Evolutionary conservation across 2,113 vertebrate genomes (phyloP), one percentile per base, ranked within the genome.

Genomic region (Carollia perspicillata): DNA sequence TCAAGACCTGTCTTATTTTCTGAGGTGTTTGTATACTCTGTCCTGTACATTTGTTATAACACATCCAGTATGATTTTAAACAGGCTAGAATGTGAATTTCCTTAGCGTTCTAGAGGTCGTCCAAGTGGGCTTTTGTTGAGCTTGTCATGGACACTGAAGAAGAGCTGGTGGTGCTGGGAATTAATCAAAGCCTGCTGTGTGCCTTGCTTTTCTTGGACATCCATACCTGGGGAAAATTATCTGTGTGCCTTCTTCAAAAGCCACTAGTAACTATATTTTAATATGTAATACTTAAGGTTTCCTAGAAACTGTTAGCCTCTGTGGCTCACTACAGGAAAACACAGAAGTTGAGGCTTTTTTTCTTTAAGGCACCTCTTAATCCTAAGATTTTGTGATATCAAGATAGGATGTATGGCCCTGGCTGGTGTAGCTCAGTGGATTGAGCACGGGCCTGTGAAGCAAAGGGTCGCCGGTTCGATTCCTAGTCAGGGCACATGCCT

Each of bases 331-430:
- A 53, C 47, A 37, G 10, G 51, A 80, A 91, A 94, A 68, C 47
- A 81, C 16, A 83, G 42, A 69, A 63, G 17, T 42, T 53, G 44
- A 78, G 6, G 9, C 69, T 78, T 79, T 58, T 51, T 92, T 96
- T 71, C 42, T 66, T 85, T 95, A 92, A 83, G 26, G 37, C 8
- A 77, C 17, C 55, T 93, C 94, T 94, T 95, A 78, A 87, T 97
- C 90, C 23, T 91, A 90, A 97, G 63, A 75, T 89, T 94, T 95
- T 93, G 37, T 91, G n/a, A 87, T 92, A 94, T 93, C 69, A 83
- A 68, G 77, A 71, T 91, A 37, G 17, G 33, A 49, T 90, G 22
- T 74, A 74, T 78, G 78, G n/a, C n/a, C n/a, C n/a, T n/a, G n/a
- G n/a, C n/a, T n/a, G n/a, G n/a, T n/a, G n/a, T n/a, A n/a, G n/a